A percentile compares a stretch with the other conserved stretches of the same genome.
These are phyloP conservation scores for Etheostoma spectabile DNA, from an alignment of 2,113 vertebrate species.

Conservation along the genomic window DNA sequence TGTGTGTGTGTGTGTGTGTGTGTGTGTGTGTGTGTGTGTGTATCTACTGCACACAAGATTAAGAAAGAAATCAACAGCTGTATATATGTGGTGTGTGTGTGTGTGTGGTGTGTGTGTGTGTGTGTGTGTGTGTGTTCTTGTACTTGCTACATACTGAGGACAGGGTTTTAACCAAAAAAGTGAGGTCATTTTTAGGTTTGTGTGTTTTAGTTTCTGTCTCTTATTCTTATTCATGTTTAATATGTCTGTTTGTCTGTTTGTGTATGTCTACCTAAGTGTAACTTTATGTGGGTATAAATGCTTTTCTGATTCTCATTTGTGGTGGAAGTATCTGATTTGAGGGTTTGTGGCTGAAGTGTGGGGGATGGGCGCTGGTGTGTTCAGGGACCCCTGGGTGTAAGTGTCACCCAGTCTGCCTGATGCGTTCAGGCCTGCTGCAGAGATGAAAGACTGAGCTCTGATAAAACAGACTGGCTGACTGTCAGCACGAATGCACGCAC, in stretches of 20 bases:
- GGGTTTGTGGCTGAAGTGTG: conserved; percentile 35
- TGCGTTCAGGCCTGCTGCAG: conserved; percentile 53
- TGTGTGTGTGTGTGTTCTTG: background rate
- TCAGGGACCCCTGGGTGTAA: conserved; percentile 63
- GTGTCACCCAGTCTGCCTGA: conserved; percentile 55
- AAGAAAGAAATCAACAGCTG: conserved; percentile 27
- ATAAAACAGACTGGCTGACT: too few relatives aligned
- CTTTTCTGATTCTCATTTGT: too few relatives aligned
- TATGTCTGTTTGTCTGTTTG: too few relatives aligned
- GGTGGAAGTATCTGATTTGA: conserved; percentile 21
- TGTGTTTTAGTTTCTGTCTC: background rate
- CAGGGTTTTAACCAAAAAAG: too few relatives aligned
- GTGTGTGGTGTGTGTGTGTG: background rate
- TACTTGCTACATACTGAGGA: too few relatives aligned
- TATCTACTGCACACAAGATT: too few relatives aligned
- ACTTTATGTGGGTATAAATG: too few relatives aligned
- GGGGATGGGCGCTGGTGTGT: conserved; percentile 56
- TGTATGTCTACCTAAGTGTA: too few relatives aligned
- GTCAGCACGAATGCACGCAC: too few relatives aligned
- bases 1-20: too few relatives aligned
- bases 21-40: too few relatives aligned
- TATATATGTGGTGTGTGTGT: conserved; percentile 3
- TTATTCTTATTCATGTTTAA: too few relatives aligned
- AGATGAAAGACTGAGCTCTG: conserved; percentile 67
- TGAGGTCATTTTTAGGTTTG: background rate